These are phyloP conservation scores for Psococerastis gibbosa DNA, from an alignment of 2,888 invertebrate species.

Conservation along the genomic window DNA sequence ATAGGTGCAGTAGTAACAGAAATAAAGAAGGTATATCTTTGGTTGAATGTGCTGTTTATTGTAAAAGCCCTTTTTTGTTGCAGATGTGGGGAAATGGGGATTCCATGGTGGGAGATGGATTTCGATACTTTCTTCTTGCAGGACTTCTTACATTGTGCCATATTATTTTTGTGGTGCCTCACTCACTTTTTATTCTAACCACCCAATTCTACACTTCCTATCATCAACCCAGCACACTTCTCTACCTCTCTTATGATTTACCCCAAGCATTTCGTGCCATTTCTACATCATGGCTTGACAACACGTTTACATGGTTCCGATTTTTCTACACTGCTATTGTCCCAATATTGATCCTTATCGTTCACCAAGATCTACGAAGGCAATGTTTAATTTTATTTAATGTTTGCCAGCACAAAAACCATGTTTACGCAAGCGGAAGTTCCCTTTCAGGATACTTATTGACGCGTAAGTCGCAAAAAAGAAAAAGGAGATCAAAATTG, in stretches of 20 bases:
- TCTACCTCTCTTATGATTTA: neutral
- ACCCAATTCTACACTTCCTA: neutral
- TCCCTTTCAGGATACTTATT: too few relatives aligned
- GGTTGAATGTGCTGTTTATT: too few relatives aligned
- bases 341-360: neutral
- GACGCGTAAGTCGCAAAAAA: neutral
- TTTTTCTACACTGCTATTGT: neutral
- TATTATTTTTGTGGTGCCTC: neutral
- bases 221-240: neutral
- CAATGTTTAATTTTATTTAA: too few relatives aligned
- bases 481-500: conserved; percentile 1
- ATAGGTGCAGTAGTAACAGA: too few relatives aligned
- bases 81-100: neutral
- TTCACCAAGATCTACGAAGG: neutral
- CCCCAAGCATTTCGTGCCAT: neutral
- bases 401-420: too few relatives aligned
- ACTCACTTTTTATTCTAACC: neutral
- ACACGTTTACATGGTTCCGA: neutral
- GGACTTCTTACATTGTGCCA: neutral
- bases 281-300: neutral
- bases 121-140: neutral
- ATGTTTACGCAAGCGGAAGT: too few relatives aligned
- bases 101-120: neutral
- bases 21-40: too few relatives aligned
- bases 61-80: neutral